Conservation (phyloP, 2,113 vertebrate genomes). For the Lamprotornis superbus region DNA sequence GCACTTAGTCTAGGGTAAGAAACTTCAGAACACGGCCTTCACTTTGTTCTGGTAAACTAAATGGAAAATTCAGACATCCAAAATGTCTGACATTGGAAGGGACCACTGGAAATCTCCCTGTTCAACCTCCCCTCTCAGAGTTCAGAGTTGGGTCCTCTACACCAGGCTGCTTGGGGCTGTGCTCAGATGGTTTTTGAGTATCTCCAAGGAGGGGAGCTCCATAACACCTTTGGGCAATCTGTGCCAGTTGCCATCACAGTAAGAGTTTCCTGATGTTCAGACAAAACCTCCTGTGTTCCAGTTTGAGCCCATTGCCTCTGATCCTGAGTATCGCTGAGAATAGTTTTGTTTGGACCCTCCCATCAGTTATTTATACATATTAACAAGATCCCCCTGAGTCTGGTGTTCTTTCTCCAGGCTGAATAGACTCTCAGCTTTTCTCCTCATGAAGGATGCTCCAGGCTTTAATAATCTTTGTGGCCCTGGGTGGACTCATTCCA, state of each 20-base stretch:
- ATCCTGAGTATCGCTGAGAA: neutral
- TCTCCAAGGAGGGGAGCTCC: neutral
- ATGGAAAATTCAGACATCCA: neutral
- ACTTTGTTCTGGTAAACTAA: constrained; percentile 42
- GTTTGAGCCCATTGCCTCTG: neutral
- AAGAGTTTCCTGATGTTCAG: neutral
- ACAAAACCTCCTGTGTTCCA: neutral
- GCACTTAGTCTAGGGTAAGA: neutral
- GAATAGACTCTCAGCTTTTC: neutral
- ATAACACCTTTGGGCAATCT: neutral
- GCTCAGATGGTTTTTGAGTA: neutral
- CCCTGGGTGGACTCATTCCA: neutral
- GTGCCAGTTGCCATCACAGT: neutral
- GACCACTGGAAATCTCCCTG: neutral
- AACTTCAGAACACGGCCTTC: neutral
- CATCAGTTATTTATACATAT: neutral
- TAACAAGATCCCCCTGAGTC: neutral
- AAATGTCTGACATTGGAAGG: neutral
- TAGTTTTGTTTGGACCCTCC: neutral
- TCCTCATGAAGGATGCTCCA: neutral
- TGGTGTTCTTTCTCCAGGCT: neutral
- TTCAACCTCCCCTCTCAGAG: neutral
- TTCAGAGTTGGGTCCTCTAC: neutral
- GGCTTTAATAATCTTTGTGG: neutral
- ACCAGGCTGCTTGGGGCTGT: neutral